phyloP scores from a whole-genome alignment of 1,140 invertebrate species.

The Colletes gigas region DNA sequence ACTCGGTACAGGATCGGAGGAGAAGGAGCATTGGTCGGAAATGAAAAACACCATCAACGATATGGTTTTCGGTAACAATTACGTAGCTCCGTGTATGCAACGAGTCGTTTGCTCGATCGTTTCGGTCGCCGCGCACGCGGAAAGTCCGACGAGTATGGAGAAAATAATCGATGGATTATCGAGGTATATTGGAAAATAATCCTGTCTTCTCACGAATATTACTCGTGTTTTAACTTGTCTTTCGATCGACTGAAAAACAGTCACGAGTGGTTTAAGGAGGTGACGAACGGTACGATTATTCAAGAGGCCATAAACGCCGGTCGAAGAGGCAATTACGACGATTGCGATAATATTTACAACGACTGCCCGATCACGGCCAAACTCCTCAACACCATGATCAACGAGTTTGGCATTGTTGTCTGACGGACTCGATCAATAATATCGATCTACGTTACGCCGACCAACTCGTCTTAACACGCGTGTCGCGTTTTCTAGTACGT shows the following conservation, averaged over 20 bases:
- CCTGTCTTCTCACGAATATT: too few species aligned
- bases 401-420: constrained; percentile 51
- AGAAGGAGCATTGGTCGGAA: constrained; percentile 50
- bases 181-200: constrained; percentile 62
- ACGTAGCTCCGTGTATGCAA: constrained; percentile 73
- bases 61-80: constrained; percentile 69
- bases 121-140: constrained; percentile 56
- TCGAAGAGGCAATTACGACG: constrained; percentile 35
- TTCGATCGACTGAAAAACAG: constrained; percentile 40
- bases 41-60: constrained; percentile 67
- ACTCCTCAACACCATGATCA: constrained; percentile 55
- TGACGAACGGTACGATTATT: constrained; percentile 71
- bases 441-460: too few species aligned
- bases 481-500: too few species aligned
- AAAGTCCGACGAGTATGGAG: constrained; percentile 69
- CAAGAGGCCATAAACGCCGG: constrained; percentile 69
- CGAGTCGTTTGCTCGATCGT: constrained; percentile 72
- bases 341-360: constrained; percentile 61
- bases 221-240: neutral
- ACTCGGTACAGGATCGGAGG: constrained; percentile 44
- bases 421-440: too few species aligned
- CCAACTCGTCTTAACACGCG: too few species aligned
- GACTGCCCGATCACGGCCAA: constrained; percentile 50
- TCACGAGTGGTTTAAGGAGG: constrained; percentile 67
- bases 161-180: constrained; percentile 78